Base-by-base conservation (phyloP, 2,888 invertebrate genomes). In the Zele albiditarsus region DNA sequence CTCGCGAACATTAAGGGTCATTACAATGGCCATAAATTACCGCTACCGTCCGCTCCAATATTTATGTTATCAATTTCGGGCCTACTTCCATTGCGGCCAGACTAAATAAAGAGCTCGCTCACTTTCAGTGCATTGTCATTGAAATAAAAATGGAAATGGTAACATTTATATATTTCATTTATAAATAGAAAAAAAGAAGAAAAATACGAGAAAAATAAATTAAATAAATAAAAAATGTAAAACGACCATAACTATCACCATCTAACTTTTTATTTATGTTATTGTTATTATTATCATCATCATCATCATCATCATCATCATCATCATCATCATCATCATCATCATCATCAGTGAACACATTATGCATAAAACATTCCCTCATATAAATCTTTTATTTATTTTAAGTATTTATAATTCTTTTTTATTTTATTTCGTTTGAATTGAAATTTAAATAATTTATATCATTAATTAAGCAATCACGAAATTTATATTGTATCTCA, bases 1-100 rank as follows among this genome's bases (percentile, higher is more conserved):
- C 86, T 87, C 84, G 84, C 83, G 86, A 87, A 87, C 88, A 87
- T 88, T 88, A 88, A 87, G 87, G 88, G 84, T 88, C 88, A 86
- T 88, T 88, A 87, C 86, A 88, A 86, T 86, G 85, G 80, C 85
- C 81, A 85, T 88, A 87, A 88, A 88, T 88, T 84, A 80, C 77
- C 83, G 81, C 81, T 82, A 86, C 82, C 84, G 85, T 86, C 86
- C 83, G 83, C 83, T 81, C 77, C 83, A 82, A 87, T 88, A 87
- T 88, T 88, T 87, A 86, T 86, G 84, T 86, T 85, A 87, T 87
- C 84, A 87, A 87, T 87, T 86, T 71, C 70, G 78, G 78, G 77
- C 78, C 77, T 74, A 69, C 72, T 71, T 66, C 38, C 62, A 74
- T 28, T 71, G 69, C 69, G 63, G 69, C 63, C n/a, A 63, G 58